These are phyloP conservation scores for Prolemur simus DNA, from an alignment of 2,113 vertebrate genomes.

Conservation along the genomic window DNA sequence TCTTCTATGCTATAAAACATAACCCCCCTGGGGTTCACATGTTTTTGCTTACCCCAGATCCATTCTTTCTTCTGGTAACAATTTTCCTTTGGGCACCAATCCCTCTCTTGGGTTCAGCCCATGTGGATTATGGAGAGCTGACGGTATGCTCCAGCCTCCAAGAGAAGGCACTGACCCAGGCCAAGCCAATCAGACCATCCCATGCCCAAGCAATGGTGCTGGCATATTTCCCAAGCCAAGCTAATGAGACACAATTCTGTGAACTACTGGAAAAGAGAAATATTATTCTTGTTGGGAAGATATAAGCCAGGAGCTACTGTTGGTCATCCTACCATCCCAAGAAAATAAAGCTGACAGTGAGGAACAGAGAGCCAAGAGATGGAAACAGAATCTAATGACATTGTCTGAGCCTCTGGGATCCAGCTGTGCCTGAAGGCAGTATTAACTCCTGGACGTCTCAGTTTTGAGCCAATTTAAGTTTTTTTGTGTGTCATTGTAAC, in stretches of 20 bases:
- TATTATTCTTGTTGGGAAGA: background rate
- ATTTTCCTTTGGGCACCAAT: background rate
- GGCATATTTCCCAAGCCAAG: background rate
- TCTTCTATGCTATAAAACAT: background rate
- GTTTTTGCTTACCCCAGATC: background rate
- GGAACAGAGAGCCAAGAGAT: background rate
- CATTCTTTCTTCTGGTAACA: background rate
- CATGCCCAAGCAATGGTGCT: background rate
- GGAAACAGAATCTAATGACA: background rate
- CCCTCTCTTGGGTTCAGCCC: background rate
- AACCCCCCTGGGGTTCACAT: background rate
- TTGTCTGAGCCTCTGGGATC: background rate
- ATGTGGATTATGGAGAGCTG: background rate
- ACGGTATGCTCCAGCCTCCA: background rate
- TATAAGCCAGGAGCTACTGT: background rate
- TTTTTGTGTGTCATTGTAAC: background rate
- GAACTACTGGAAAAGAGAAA: background rate
- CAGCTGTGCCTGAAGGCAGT: background rate
- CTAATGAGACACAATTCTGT: background rate
- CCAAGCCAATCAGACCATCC: background rate
- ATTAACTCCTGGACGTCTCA: background rate
- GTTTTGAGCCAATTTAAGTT: background rate
- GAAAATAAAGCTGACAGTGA: background rate
- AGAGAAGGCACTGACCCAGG: background rate
- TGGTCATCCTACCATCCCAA: background rate